phyloP scores from a whole-genome alignment of 2,888 invertebrate genomes.

The Plagiodera versicolora region DNA sequence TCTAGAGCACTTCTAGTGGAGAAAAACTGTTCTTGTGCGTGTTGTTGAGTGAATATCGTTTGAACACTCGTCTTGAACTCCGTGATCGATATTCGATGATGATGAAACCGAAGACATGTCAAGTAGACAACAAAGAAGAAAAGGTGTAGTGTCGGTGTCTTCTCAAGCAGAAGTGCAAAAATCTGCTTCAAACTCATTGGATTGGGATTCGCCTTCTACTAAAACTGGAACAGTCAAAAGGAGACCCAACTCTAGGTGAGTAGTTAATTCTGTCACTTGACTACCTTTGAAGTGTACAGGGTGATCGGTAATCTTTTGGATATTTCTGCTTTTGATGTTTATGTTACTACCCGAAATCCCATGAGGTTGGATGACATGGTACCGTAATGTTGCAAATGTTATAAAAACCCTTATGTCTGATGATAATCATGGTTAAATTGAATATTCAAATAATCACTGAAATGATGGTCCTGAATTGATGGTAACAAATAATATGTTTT shows the following conservation, averaged over 20 bases:
- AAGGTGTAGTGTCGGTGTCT: slow-evolving; percentile 36
- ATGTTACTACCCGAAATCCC: too few relatives aligned
- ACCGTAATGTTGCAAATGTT: too few relatives aligned
- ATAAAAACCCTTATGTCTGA: too few relatives aligned
- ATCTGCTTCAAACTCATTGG: slow-evolving; percentile 54
- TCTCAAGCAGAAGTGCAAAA: slow-evolving; percentile 25
- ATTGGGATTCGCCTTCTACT: slow-evolving; percentile 74
- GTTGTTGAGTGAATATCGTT: neutral
- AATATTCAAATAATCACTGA: too few relatives aligned
- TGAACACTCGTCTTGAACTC: neutral
- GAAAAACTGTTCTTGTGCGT: too few relatives aligned
- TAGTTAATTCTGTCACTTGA: neutral
- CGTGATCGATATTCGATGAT: slow-evolving; percentile 2
- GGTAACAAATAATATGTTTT: too few relatives aligned
- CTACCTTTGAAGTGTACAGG: neutral
- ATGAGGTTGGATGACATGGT: too few relatives aligned
- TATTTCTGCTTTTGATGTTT: too few relatives aligned
- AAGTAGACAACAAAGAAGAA: slow-evolving; percentile 36
- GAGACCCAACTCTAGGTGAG: slow-evolving; percentile 59
- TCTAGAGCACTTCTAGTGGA: too few relatives aligned
- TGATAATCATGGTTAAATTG: too few relatives aligned
- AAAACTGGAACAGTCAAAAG: slow-evolving; percentile 74
- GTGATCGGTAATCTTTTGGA: slow-evolving; percentile 3
- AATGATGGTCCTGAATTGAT: too few relatives aligned
- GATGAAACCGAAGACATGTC: slow-evolving; percentile 35